Percentiles rank a stretch among this genome's conserved stretches.
These are phyloP conservation scores for Scaptomyza montana DNA, from an alignment of 1,140 invertebrate genomes.

Conservation along the genomic window DNA sequence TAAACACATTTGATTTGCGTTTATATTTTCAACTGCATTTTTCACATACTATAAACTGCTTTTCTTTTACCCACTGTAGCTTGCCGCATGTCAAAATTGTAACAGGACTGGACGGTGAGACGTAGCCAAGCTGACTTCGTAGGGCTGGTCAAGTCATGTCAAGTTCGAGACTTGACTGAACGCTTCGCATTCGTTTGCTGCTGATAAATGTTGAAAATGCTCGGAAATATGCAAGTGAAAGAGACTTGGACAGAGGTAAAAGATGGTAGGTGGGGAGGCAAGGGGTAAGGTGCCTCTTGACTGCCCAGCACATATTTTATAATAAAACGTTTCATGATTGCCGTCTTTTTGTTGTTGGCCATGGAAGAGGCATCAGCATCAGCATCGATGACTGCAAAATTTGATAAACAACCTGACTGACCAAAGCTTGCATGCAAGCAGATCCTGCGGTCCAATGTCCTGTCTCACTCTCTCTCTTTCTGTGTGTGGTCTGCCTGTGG, in stretches of 20 bases:
- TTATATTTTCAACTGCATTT: too few relatives aligned
- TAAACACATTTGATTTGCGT: too few relatives aligned
- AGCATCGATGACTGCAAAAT: slow-evolving; percentile 54
- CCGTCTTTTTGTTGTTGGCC: slow-evolving; percentile 42
- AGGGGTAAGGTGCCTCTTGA: not conserved
- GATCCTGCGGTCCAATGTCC: slow-evolving; percentile 17
- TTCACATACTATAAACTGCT: too few relatives aligned
- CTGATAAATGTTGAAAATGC: slow-evolving; percentile 42
- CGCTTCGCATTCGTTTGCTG: slow-evolving; percentile 21
- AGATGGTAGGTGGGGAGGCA: not conserved
- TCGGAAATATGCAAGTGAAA: slow-evolving; percentile 31
- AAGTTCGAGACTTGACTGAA: slow-evolving; percentile 38
- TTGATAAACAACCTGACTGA: slow-evolving; percentile 58
- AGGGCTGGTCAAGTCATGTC: slow-evolving; percentile 45
- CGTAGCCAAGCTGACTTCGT: not conserved
- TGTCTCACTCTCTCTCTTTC: not conserved
- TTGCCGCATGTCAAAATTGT: slow-evolving; percentile 29
- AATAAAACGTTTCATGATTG: slow-evolving; percentile 72
- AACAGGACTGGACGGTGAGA: not conserved
- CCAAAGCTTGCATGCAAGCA: slow-evolving; percentile 3
- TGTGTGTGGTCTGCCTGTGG: slow-evolving; percentile 6
- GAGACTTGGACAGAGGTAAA: too few relatives aligned
- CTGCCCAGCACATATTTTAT: slow-evolving; percentile 56
- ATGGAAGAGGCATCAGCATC: slow-evolving; percentile 28
- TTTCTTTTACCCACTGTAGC: slow-evolving; percentile 4